Conservation (phyloP, 2,888 invertebrate genomes). For the Mycalesis mineus region DNA sequence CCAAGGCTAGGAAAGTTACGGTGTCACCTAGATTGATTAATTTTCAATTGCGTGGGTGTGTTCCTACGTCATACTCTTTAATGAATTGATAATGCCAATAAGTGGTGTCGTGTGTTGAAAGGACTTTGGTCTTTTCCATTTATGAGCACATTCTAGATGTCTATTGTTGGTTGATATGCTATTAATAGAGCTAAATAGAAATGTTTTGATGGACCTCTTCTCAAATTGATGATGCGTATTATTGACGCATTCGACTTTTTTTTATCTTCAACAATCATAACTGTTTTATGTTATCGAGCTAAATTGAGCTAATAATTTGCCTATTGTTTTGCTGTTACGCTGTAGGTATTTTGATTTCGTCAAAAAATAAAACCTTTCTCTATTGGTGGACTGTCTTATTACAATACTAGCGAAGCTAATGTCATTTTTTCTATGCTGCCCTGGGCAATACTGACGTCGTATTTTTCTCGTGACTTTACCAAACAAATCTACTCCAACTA, state of each 20-base stretch:
- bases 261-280: not conserved
- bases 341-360: too few species aligned
- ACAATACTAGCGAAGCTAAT: too few species aligned
- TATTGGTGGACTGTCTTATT: too few species aligned
- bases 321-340: too few species aligned
- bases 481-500: too few species aligned
- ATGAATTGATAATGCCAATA: conserved; percentile 15
- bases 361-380: too few species aligned
- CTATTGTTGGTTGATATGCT: not conserved
- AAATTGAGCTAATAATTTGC: too few species aligned
- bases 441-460: too few species aligned
- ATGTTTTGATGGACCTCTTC: not conserved
- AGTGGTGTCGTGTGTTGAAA: conserved; percentile 8
- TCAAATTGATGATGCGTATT: not conserved
- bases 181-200: not conserved
- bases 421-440: too few species aligned
- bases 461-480: too few species aligned
- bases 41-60: conserved; percentile 14
- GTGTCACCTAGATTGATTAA: conserved; percentile 3
- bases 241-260: not conserved
- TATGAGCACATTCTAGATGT: not conserved
- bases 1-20: conserved; percentile 11
- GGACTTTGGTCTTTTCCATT: conserved; percentile 17
- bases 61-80: conserved; percentile 14
- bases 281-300: too few species aligned